Base-by-base conservation (phyloP, 1,140 invertebrate species). In the Pseudobourletiella spinata region DNA sequence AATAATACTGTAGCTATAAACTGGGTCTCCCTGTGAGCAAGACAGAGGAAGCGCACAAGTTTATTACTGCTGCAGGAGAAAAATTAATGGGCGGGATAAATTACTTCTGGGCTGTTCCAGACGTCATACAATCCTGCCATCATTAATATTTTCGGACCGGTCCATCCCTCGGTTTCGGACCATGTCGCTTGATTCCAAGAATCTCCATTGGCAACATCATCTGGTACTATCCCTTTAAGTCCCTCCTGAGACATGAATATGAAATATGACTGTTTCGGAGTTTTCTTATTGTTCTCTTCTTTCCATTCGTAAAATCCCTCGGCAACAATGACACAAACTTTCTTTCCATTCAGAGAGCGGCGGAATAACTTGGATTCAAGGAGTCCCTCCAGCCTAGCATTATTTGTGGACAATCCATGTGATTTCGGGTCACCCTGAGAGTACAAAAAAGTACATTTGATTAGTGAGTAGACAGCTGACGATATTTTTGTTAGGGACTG, bases 231-330 rank as follows among this genome's bases (percentile, higher is more conserved):
- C 35, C 57, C 20, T 11, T 22, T 24, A 3, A 3, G 2, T 22
- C 22, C 4, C 35, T 75, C 61, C 73, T 87, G 82, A 46, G 80
- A 77, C 32, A 59, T 51, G 74, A 86, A 86, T 62, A 93, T 84
- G 61, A 86, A 85, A 75, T 86, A 90, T 0, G 89, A 86, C 72
- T 88, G 84, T 71, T 89, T 91, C 2, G 71, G 66, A 64, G 80
- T 79, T 26, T 73, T 74, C 70, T 79, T 75, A n/a, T 79, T 80
- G 39, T 74, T 71, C 3, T 64, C 70, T 46, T 48, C 61, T 74
- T 90, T 83, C 89, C 89, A 93, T 76, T 93, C 89, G 76, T 87
- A 93, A 73, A 87, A 91, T 2, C 89, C 89, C 76, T 91, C 86
- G 64, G 81, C 84, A 24, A 91, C 68, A 16, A 91, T 77, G 20